Conservation (phyloP, 1,140 invertebrate genomes). For the Aradophagus sp. region DNA sequence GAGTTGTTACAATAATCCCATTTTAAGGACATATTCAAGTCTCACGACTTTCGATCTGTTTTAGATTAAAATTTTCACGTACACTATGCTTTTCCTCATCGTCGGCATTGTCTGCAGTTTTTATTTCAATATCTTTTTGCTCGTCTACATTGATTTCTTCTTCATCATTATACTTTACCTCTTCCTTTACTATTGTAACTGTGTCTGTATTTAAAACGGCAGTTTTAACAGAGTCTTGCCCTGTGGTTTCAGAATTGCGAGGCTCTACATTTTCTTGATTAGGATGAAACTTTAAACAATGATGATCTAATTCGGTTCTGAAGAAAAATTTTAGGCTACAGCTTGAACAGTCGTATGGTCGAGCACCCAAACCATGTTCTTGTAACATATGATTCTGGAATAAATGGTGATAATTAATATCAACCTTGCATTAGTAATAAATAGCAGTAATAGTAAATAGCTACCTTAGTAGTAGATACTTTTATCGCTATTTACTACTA, state of each 20-base stretch:
- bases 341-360: slow-evolving; percentile 88
- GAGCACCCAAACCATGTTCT: slow-evolving; percentile 85
- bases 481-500: background rate
- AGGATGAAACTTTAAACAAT: slow-evolving; percentile 71
- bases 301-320: slow-evolving; percentile 91
- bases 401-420: background rate
- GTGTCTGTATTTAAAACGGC: slow-evolving; percentile 6
- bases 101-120: slow-evolving; percentile 1
- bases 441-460: no score
- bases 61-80: slow-evolving; percentile 1
- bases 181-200: slow-evolving; percentile 37
- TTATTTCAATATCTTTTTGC: slow-evolving; percentile 11
- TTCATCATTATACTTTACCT: slow-evolving; percentile 39
- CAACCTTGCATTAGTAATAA: no score
- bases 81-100: slow-evolving; percentile 5
- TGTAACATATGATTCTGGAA: slow-evolving; percentile 84
- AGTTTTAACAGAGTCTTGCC: slow-evolving; percentile 10
- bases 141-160: slow-evolving; percentile 44
- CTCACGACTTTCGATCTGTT: slow-evolving; percentile 9
- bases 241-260: slow-evolving; percentile 8
- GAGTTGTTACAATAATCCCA: slow-evolving; percentile 18
- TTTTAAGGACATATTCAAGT: slow-evolving; percentile 3
- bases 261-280: slow-evolving; percentile 30
- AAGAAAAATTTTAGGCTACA: slow-evolving; percentile 94
- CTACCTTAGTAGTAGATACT: no score